These are phyloP conservation scores for Aurelia sp. DNA, from an alignment of 30 jellyfish, hydroid and myxozoan species.

Conservation along the genomic window DNA sequence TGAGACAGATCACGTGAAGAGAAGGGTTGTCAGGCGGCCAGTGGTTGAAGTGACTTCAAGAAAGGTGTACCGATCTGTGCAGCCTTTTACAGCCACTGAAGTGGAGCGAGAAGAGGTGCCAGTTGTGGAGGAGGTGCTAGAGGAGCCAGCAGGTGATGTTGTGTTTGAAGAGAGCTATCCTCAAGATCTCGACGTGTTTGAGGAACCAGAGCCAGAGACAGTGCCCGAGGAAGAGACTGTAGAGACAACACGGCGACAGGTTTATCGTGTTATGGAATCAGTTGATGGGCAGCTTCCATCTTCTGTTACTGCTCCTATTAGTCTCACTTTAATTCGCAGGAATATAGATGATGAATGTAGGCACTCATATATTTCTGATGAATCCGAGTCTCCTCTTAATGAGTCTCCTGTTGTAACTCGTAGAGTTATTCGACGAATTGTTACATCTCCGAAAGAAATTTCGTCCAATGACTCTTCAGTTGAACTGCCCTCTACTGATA, in stretches of 20 bases:
- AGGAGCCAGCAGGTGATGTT: constrained; percentile 38
- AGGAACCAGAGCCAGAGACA: constrained; percentile 36
- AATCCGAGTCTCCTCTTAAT: too few relatives aligned
- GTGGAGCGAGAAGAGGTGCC: constrained; percentile 18
- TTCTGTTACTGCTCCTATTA: background rate
- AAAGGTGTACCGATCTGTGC: constrained; percentile 43
- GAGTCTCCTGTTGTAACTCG: background rate
- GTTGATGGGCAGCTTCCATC: background rate
- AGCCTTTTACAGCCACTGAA: constrained; percentile 9
- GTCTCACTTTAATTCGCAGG: background rate
- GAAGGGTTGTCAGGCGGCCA: constrained; percentile 50
- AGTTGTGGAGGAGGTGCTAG: constrained; percentile 29
- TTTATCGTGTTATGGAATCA: background rate
- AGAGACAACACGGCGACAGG: constrained; percentile 42
- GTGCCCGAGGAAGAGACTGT: constrained; percentile 5
- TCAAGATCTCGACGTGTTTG: constrained; percentile 13
- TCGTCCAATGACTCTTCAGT: too few relatives aligned
- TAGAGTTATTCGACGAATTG: constrained; percentile 3
- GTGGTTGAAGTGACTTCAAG: constrained; percentile 48
- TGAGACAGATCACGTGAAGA: constrained; percentile 29
- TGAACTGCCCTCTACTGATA: background rate
- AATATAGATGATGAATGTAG: background rate
- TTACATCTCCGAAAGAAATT: background rate
- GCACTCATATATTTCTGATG: too few relatives aligned
- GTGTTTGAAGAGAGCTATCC: constrained; percentile 21